phyloP scores from a whole-genome alignment of 2,113 vertebrate genomes.

The Gymnorhina tibicen region DNA sequence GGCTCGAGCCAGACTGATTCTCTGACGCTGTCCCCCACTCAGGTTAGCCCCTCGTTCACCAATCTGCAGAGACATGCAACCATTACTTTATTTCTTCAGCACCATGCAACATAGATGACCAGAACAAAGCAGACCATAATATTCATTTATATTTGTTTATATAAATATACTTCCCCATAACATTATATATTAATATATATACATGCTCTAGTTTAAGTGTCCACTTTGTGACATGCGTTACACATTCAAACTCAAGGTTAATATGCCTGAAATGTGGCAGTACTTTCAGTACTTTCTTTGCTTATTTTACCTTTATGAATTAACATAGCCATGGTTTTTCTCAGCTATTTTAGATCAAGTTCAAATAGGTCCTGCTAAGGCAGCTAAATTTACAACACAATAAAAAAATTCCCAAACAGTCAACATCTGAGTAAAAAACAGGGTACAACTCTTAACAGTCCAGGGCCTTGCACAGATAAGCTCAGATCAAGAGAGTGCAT shows the following conservation, averaged over 20 bases:
- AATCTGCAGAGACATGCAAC: conserved; percentile 72
- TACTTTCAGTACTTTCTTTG: background rate
- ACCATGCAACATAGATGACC: background rate
- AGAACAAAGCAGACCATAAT: background rate
- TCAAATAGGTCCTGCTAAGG: background rate
- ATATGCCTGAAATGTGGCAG: background rate
- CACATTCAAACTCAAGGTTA: background rate
- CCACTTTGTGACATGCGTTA: background rate
- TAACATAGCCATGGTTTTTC: background rate
- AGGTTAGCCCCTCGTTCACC: conserved; percentile 90
- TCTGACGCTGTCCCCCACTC: conserved; percentile 90
- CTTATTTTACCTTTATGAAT: background rate
- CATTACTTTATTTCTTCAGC: background rate
- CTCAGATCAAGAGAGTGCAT: background rate
- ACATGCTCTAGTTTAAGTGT: background rate
- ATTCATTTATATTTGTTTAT: too few relatives aligned
- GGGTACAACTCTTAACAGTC: background rate
- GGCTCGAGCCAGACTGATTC: conserved; percentile 90
- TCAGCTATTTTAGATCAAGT: background rate
- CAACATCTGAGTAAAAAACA: background rate
- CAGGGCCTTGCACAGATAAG: background rate
- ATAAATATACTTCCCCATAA: background rate
- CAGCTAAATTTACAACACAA: background rate
- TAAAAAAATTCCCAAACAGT: background rate
- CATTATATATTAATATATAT: background rate